These are phyloP conservation scores for Dicaeum eximium DNA, from an alignment of 2,113 vertebrate genomes.

Conservation along the genomic window DNA sequence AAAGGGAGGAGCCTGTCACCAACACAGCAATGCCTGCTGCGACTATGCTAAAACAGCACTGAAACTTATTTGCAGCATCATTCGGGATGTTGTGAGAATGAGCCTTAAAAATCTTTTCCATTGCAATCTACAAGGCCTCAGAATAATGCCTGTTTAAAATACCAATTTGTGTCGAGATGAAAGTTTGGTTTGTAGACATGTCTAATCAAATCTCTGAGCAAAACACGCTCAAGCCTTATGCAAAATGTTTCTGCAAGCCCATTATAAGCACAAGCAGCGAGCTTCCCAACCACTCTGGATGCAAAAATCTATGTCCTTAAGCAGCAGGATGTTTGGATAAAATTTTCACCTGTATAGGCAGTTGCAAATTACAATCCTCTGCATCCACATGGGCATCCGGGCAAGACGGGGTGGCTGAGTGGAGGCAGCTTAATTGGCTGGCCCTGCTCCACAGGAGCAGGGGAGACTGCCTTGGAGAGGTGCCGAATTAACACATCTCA, in stretches of 20 bases:
- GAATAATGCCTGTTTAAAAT: neutral
- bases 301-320: neutral
- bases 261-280: neutral
- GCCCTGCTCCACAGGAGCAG: neutral
- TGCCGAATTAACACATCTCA: conserved; percentile 8
- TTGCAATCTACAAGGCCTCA: neutral
- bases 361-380: conserved; percentile 46
- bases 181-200: neutral
- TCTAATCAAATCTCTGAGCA: neutral
- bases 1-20: conserved; percentile 8
- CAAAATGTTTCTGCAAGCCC: neutral
- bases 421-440: conserved; percentile 15
- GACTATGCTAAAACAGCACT: neutral
- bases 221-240: neutral
- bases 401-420: neutral
- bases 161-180: neutral
- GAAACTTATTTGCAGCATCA: neutral
- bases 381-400: neutral
- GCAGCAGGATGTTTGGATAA: conserved; percentile 22
- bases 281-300: neutral
- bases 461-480: neutral
- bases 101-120: neutral
- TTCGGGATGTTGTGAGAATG: neutral
- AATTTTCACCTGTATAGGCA: conserved; percentile 48
- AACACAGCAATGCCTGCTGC: neutral